These are phyloP conservation scores for Anagrus nilaparvatae DNA, from an alignment of 1,140 invertebrate species.

Conservation along the genomic window DNA sequence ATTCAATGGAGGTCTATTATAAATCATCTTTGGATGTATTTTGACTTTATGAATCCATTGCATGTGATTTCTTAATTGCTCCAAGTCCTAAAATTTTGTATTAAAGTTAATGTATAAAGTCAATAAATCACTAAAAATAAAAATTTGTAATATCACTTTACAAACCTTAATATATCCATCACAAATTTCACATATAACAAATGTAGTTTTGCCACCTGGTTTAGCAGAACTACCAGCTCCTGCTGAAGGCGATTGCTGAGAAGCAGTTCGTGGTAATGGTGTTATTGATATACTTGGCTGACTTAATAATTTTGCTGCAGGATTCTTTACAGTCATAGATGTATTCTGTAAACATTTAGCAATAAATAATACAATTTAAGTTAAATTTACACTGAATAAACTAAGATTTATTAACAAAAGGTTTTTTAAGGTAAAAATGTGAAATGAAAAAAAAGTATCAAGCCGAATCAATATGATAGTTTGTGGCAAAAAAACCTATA, in stretches of 20 bases:
- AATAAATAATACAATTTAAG: no score
- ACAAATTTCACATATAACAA: conserved; percentile 92
- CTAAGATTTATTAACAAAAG: no score
- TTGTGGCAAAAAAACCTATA: no score
- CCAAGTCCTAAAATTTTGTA: conserved; percentile 55
- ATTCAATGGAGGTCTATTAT: conserved; percentile 85
- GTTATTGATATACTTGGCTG: conserved; percentile 88
- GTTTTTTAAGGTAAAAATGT: no score
- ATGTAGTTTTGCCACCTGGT: conserved; percentile 59
- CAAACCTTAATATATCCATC: conserved; percentile 87
- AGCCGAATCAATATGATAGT: no score
- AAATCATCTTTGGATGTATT: conserved; percentile 93
- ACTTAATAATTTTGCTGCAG: conserved; percentile 48
- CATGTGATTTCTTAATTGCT: conserved; percentile 88
- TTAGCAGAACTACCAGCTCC: conserved; percentile 40
- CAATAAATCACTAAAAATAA: conserved; percentile 3
- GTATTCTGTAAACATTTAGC: conserved; percentile 46
- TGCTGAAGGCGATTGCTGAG: conserved; percentile 38
- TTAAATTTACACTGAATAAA: no score
- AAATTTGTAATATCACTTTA: no score
- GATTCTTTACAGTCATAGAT: conserved; percentile 36
- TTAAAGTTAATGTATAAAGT: conserved; percentile 9
- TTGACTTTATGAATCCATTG: conserved; percentile 95
- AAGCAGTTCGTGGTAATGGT: conserved; percentile 61
- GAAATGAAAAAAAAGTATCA: no score